Evolutionary conservation across 2,797 vertebrate species (phyloP), one percentile per base, ranked within the genome.

Genomic region (Anguilla marmorata): DNA sequence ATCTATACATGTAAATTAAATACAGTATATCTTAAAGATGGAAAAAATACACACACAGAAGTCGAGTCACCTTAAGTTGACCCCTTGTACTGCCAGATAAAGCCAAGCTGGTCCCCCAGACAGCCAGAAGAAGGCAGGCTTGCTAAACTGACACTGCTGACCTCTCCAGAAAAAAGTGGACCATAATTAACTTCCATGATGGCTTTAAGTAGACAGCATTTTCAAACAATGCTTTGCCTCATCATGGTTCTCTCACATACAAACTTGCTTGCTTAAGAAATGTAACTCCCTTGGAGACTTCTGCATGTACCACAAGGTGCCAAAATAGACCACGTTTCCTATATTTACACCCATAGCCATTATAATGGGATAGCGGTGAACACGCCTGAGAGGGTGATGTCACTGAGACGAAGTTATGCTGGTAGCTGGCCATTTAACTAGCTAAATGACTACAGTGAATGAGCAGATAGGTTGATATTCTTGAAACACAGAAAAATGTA

Each of bases 151-250:
- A 6, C 74, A 76, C 74, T 79, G 5, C 33, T 74, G 69, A 74
- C 69, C 69, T 74, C 21, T 24, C 3, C 60, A 66, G 60, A 66
- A 66, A 66, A 63, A 69, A 27, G n/a, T n/a, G 14, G 72, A 76
- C 72, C 27, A 33, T 37, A 76, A 33, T 19, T 45, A 45, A 19
- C 76, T 80, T 80, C 41, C 41, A 80, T 80, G 5, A 19, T 24
- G 76, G 41, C 33, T 80, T 80, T 41, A 80, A 80, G 41, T 48
- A 80, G 33, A 80, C 41, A 45, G 5, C 37, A 80, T 80, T 80
- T 80, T 80, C 24, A 82, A 82, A 82, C 45, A 82, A 82, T 48
- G 6, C 0, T 50, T n/a, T 48, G 6, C 45, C 21, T 82, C 79
- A 11, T 82, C 45, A 4, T 82, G 79, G 41, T 50, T 45, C 9